A percentile compares a stretch with the other conserved stretches of the same genome.
Conservation (phyloP, 2,888 invertebrate species). For the Netelia fuscicornis region DNA sequence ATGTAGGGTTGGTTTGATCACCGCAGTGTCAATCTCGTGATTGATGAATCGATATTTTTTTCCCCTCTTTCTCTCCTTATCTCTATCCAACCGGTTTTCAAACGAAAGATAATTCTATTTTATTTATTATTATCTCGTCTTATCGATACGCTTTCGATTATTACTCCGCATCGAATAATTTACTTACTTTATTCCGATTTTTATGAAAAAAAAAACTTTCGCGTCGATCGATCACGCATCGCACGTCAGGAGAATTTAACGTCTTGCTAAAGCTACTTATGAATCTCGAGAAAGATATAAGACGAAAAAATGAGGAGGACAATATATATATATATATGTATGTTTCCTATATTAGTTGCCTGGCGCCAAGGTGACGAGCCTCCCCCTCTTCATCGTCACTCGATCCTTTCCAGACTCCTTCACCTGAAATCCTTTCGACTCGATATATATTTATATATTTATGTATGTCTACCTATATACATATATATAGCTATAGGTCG, state of each 20-base stretch:
- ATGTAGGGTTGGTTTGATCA: constrained; percentile 17
- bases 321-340: not conserved
- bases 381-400: constrained; percentile 49
- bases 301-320: constrained; percentile 13
- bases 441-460: not conserved
- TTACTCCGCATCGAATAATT: not conserved
- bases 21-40: constrained; percentile 19
- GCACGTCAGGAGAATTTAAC: constrained; percentile 5
- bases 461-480: constrained; percentile 13
- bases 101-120: not conserved
- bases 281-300: not conserved
- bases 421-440: constrained; percentile 35
- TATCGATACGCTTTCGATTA: not conserved
- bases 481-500: not conserved
- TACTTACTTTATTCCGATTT: not conserved
- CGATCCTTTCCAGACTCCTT: constrained; percentile 45
- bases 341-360: not conserved
- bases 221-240: constrained; percentile 18
- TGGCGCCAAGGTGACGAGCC: constrained; percentile 55
- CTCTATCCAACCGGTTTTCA: not conserved
- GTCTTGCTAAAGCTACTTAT: not conserved
- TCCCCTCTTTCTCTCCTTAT: not conserved
- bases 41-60: constrained; percentile 27
- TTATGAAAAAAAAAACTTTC: not conserved
- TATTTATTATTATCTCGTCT: constrained; percentile 7